These are phyloP conservation scores for Sinelater perroti DNA, from an alignment of 2,888 invertebrate genomes.

Conservation along the genomic window DNA sequence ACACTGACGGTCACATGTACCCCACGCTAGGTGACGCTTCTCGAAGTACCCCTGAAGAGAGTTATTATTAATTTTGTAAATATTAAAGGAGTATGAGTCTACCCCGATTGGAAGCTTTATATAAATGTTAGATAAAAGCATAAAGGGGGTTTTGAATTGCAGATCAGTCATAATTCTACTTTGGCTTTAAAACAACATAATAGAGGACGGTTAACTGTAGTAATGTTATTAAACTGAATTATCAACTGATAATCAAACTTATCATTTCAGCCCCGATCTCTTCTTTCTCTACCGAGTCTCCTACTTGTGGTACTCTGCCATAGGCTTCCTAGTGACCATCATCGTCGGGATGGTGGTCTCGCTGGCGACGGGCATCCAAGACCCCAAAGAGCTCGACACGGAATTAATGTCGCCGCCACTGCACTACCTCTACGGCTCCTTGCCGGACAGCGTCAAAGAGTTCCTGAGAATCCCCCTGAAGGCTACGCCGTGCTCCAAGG, in stretches of 20 bases:
- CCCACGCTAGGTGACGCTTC: too few species aligned
- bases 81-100: too few species aligned
- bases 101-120: too few species aligned
- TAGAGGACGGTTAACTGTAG: too few species aligned
- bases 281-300: conserved; percentile 75
- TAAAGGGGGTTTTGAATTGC: too few species aligned
- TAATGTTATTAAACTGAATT: background rate
- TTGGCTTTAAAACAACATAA: too few species aligned
- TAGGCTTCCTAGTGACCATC: conserved; percentile 79
- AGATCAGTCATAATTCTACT: too few species aligned
- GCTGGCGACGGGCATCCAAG: conserved; percentile 69
- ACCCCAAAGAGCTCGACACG: conserved; percentile 71
- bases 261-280: conserved; percentile 49
- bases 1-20: too few species aligned
- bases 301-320: conserved; percentile 89
- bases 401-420: conserved; percentile 75
- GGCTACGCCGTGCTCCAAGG: conserved; percentile 32
- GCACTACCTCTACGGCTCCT: conserved; percentile 60
- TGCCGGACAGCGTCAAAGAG: conserved; percentile 63
- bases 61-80: too few species aligned
- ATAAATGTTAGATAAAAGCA: too few species aligned
- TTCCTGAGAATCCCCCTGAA: conserved; percentile 52
- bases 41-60: too few species aligned
- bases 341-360: conserved; percentile 78
- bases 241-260: too few species aligned